Evolutionary conservation across 2,113 vertebrate genomes (phyloP), one percentile per base, ranked within the genome.

Genomic region (Corythornis vintsioides): DNA sequence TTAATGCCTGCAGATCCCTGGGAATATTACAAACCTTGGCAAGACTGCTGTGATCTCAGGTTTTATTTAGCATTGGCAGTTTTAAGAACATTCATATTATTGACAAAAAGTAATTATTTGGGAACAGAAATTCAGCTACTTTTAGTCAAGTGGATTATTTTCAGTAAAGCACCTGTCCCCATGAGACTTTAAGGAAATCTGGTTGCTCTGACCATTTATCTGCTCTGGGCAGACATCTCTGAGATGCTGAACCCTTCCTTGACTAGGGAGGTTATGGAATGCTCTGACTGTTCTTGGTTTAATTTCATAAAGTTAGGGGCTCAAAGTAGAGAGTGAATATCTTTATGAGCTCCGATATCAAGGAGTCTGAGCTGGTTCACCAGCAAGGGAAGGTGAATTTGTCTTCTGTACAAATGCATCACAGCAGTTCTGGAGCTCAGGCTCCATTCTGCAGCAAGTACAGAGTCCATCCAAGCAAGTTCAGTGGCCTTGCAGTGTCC

Each of bases 1-100:
- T 88, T 83, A 66, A 71, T 70, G 35, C n/a, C 45, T 77, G 42
- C 18, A 38, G 50, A 77, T 86, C 56, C 47, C 56, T 42, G 19
- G 21, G 47, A 84, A 38, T 77, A 31, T 92, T 70, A 53, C 15
- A 81, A 74, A 81, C 56, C 33, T 67, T 47, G 61, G 24, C 12
- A 81, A 92, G 77, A 63, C 28, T 67, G 24, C 43, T 15, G 24
- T 50, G 28, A 63, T 65, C 33, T 91, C 65, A 42, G 40, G 56
- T 92, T 94, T 90, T 86, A 80, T 59, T 86, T 86, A 74, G 65
- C 52, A 22, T 31, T 81, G 70, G 17, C 53, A 25, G 28, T 48
- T 92, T 89, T 73, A 61, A 79, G n/a, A 18, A n/a, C 63, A 70
- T 91, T 85, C 12, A 7, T 79, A 13, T 69, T 89, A 57, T 76